Base-by-base conservation (phyloP, 2,888 invertebrate genomes). In the Philonicus albiceps region DNA sequence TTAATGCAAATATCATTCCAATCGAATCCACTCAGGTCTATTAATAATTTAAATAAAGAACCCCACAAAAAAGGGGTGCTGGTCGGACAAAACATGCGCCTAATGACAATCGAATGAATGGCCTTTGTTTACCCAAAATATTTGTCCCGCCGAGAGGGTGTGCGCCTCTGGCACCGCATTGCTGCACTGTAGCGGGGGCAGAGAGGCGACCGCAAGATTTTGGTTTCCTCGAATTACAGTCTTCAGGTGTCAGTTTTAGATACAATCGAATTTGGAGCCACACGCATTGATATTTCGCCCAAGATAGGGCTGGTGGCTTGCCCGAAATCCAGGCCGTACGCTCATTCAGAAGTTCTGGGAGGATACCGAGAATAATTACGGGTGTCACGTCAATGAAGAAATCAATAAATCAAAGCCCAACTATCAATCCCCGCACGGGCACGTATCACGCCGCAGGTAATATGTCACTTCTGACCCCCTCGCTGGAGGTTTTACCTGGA, bases 381-480 rank as follows among this genome's bases (percentile, higher is more conserved):
- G 90, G 90, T 91, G 91, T 91, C 91, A 91, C 89, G 90, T 89
- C 89, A 90, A 90, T 91, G 90, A 90, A 89, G 89, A 90, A 89
- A 89, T 90, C 90, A 91, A 91, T 91, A 91, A 91, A 91, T 91
- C 91, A 91, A 90, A 91, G 90, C 90, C 22, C 73, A 31, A 84
- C n/a, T n/a, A 84, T 84, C 84, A 84, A 73, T 81, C 81, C 55
- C 73, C 43, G 40, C n/a, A 16, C 22, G 40, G 43, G 13, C 64
- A 84, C 73, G 43, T 73, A 43, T 43, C 84, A 84, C 8, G 73
- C 37, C 40, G 8, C n/a, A 73, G 84, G 73, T 84, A 84, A 84
- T 84, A 84, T 84, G 73, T 84, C 73, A 43, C 84, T 43, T 19
- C 6, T 37, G 64, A 34, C 34, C 19, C 13, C 22, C 22, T 43